Conservation (phyloP, 2,113 vertebrate genomes). For the Butorides virescens region DNA sequence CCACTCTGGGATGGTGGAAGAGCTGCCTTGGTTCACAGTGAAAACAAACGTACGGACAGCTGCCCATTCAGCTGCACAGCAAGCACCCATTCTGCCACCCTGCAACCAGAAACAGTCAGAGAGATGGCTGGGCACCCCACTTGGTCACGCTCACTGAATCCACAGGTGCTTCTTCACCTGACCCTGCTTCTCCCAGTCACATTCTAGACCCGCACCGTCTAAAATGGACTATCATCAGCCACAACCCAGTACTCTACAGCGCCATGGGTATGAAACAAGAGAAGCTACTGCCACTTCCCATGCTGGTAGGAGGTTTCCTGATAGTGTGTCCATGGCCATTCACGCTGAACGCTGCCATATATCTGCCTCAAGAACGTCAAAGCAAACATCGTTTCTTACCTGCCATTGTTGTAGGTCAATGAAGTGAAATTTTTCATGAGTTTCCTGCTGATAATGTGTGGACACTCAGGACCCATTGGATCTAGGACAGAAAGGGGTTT, state of each 20-base stretch:
- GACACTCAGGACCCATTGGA: conserved; percentile 69
- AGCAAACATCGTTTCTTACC: conserved; percentile 39
- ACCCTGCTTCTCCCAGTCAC: neutral
- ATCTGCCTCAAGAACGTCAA: neutral
- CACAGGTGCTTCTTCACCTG: neutral
- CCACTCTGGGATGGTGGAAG: neutral
- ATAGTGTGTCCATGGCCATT: neutral
- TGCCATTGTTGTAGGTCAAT: conserved; percentile 73
- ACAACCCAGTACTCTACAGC: neutral
- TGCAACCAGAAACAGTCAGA: neutral
- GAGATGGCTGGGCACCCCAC: neutral
- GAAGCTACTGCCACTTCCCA: neutral
- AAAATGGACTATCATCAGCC: neutral
- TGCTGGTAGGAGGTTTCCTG: neutral
- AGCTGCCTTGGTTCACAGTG: neutral
- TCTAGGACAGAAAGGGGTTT: conserved; percentile 58
- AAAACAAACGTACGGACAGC: fast-evolving
- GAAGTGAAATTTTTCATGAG: conserved; percentile 78
- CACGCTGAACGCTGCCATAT: neutral
- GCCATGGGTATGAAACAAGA: neutral
- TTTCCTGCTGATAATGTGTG: conserved; percentile 71
- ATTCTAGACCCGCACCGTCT: neutral
- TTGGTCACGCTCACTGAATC: neutral
- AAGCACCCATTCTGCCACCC: neutral
- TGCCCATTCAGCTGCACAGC: neutral